phyloP scores from a whole-genome alignment of 1,140 invertebrate species.

The Lutraria rhynchaena region DNA sequence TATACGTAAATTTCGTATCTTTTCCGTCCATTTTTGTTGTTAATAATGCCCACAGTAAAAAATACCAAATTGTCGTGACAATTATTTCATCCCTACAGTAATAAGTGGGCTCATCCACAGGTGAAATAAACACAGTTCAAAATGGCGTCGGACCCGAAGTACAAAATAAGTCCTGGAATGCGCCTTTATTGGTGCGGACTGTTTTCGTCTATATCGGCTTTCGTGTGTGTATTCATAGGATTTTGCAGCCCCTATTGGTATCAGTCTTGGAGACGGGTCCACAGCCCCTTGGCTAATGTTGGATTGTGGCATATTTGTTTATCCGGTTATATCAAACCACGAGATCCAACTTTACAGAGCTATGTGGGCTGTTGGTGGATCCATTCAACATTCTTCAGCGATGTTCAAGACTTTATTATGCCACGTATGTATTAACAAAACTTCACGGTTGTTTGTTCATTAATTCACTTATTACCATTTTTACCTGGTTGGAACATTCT shows the following conservation, averaged over 20 bases:
- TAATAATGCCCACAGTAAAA: too few relatives aligned
- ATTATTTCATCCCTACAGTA: too few relatives aligned
- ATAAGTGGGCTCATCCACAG: conserved; percentile 29
- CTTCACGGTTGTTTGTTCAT: not conserved
- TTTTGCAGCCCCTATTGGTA: conserved; percentile 98
- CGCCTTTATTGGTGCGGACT: conserved; percentile 71
- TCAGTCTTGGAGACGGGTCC: conserved; percentile 95
- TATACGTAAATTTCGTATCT: too few relatives aligned
- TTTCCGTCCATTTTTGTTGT: too few relatives aligned
- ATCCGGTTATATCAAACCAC: conserved; percentile 93
- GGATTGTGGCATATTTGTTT: conserved; percentile 99
- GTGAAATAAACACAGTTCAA: conserved; percentile 55
- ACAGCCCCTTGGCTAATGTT: conserved; percentile 88
- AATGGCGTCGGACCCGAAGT: conserved; percentile 61
- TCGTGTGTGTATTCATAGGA: conserved; percentile 88
- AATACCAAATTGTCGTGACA: too few relatives aligned
- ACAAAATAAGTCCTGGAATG: conserved; percentile 54
- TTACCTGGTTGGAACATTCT: not conserved
- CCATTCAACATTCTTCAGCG: conserved; percentile 94
- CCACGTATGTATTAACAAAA: conserved; percentile 85
- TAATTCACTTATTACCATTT: not conserved
- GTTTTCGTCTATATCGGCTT: conserved; percentile 73
- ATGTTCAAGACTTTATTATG: conserved; percentile 94
- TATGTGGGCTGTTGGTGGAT: conserved; percentile 97
- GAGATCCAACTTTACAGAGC: conserved; percentile 93